Evolutionary conservation across 2,113 vertebrate species (phyloP).

Genomic region (Camelus dromedarius): DNA sequence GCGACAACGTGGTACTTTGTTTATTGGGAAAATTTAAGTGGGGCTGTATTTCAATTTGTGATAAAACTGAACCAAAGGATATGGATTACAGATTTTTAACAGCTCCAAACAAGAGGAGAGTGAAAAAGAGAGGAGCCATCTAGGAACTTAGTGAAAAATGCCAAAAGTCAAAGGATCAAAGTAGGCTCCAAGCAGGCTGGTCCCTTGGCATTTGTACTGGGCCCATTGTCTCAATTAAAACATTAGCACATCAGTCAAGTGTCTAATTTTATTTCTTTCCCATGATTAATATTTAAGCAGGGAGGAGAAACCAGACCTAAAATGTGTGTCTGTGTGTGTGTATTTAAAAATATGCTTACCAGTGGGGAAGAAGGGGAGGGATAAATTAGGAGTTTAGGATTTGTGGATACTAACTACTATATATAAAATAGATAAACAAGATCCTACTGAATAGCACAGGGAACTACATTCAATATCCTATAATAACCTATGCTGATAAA

Average conservation of each 20-base stretch:
- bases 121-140: slow-evolving; percentile 43
- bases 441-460: no score
- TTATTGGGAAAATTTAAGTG: slow-evolving; percentile 87
- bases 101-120: slow-evolving; percentile 52
- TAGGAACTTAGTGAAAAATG: slow-evolving; percentile 79
- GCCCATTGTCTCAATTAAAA: background rate
- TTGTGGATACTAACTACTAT: no score
- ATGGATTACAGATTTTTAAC: slow-evolving; percentile 81
- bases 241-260: background rate
- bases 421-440: no score
- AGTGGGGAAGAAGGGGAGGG: no score
- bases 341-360: background rate
- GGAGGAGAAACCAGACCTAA: slow-evolving; percentile 1
- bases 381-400: no score
- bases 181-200: slow-evolving; percentile 65
- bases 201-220: slow-evolving; percentile 62
- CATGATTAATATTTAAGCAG: slow-evolving; percentile 8
- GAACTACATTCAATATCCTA: no score
- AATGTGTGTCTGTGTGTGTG: background rate
- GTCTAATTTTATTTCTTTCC: slow-evolving; percentile 10
- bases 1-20: slow-evolving; percentile 89
- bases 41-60: slow-evolving; percentile 84
- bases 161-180: slow-evolving; percentile 72
- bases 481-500: no score
- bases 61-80: slow-evolving; percentile 87